Percentiles rank a stretch among this genome's conserved stretches.
These are phyloP conservation scores for Phrynocephalus guinanensis DNA, from an alignment of 2,797 vertebrate species.

Conservation along the genomic window DNA sequence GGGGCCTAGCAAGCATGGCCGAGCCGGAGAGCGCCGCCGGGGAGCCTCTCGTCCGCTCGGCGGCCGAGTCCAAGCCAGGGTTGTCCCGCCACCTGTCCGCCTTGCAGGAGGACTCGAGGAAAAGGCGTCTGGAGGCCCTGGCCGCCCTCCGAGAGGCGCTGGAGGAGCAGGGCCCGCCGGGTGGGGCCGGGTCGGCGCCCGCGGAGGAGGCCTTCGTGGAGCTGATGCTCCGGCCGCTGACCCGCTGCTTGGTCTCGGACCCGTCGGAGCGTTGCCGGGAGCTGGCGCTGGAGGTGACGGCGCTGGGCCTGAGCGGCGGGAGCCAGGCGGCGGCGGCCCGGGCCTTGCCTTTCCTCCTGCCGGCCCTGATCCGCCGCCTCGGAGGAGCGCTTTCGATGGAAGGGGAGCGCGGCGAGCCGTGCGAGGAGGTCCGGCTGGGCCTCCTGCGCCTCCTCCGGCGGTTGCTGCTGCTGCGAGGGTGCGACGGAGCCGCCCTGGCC, in stretches of 20 bases:
- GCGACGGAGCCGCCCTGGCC: constrained; percentile 56
- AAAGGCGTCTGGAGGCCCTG: constrained; percentile 83
- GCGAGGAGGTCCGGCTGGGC: constrained; percentile 91
- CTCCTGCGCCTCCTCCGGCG: constrained; percentile 84
- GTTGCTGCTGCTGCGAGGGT: constrained; percentile 82
- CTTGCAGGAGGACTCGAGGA: constrained; percentile 85
- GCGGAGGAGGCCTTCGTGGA: constrained; percentile 83
- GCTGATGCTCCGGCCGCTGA: constrained; percentile 84
- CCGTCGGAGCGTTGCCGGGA: constrained; percentile 89
- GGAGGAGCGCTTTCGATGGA: constrained; percentile 71
- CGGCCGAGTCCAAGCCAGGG: constrained; percentile 78
- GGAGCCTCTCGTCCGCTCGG: constrained; percentile 65
- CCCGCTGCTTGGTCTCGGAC: constrained; percentile 84
- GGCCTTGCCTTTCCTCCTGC: constrained; percentile 86
- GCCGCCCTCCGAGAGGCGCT: constrained; percentile 83
- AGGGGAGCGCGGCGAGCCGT: constrained; percentile 80
- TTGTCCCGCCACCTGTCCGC: constrained; percentile 84
- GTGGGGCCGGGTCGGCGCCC: constrained; percentile 46
- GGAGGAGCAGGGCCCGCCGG: constrained; percentile 75
- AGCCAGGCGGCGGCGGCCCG: constrained; percentile 83
- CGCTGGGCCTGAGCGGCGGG: constrained; percentile 80
- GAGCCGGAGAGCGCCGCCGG: constrained; percentile 68
- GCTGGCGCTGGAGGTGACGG: constrained; percentile 77
- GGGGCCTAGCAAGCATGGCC: constrained; percentile 66
- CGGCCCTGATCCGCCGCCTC: constrained; percentile 84